Percentiles rank a stretch among this genome's conserved stretches.
phyloP scores from a whole-genome alignment of 2,888 invertebrate genomes.

The Tipula vernalis region DNA sequence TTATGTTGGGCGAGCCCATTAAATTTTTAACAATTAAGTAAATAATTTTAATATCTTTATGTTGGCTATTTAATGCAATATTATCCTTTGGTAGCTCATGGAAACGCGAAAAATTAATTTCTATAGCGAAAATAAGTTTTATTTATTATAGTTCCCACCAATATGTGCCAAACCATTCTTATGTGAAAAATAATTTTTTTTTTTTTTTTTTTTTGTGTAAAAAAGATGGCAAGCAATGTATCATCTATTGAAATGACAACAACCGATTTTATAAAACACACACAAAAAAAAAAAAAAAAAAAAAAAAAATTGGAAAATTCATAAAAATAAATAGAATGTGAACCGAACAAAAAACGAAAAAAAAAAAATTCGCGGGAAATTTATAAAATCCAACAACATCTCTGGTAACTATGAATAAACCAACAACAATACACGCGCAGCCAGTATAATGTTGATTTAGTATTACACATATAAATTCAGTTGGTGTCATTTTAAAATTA shows the following conservation, averaged over 20 bases:
- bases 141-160: background rate
- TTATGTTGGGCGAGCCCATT: too few relatives aligned
- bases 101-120: background rate
- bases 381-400: background rate
- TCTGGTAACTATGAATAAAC: background rate
- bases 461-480: background rate
- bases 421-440: background rate
- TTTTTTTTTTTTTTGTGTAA: background rate
- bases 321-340: background rate
- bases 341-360: background rate
- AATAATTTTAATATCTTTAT: too few relatives aligned
- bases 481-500: background rate
- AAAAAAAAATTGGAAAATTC: background rate
- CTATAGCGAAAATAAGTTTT: background rate
- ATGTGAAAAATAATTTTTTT: background rate
- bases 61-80: background rate
- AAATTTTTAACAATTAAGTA: too few relatives aligned
- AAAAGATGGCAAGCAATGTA: background rate
- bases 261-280: background rate
- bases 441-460: background rate
- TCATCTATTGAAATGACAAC: background rate
- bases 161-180: background rate
- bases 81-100: background rate
- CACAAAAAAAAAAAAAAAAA: background rate
- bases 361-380: background rate